Evolutionary conservation across 64 coral and sea anemone species (phyloP), one percentile per base, ranked within the genome.

Genomic region (Hydrozoanthus tunicans): DNA sequence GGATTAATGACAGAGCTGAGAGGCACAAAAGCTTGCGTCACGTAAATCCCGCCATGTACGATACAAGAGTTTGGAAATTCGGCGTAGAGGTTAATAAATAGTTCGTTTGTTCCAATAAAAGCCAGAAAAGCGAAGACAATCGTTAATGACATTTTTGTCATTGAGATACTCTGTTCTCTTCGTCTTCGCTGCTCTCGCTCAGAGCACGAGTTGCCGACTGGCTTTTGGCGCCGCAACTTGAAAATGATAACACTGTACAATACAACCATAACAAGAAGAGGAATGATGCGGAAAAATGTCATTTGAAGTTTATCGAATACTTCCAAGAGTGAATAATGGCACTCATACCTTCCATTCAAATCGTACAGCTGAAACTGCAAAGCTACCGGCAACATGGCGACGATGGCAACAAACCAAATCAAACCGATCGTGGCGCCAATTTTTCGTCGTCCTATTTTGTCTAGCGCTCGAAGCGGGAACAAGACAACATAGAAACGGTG

Each of bases 121-220:
- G 74, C 15, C 9, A 88, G 24, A 60, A 75, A 88, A 5, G 56
- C 69, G 12, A 73, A 27, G 23, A 88, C 84, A 88, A 88, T 60
- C 23, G 84, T 52, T 75, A 88, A 17, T 6, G 84, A 88, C 84
- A 88, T 88, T 14, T 74, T 88, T 32, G 84, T 88, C 69, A 75
- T 73, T 27, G 70, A 88, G 54, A 88, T 20, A 27, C 84, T 88
- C 10, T 88, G 84, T 6, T 75, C 6, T 43, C 70, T 73, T 17
- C 84, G 69, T 74, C 68, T 70, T 12, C 56, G 70, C 57, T 88
- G 56, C 57, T 88, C 84, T 74, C 56, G 73, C n/a, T 59, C 70
- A 13, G 84, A 74, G 7, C 70, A 88, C 54, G 84, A 88, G 3
- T 88, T 10, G 14, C 84, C 84, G 6, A 88, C 69, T 27, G 56